Conservation (phyloP, 2,797 vertebrate genomes). For the Scolopax rusticola region DNA sequence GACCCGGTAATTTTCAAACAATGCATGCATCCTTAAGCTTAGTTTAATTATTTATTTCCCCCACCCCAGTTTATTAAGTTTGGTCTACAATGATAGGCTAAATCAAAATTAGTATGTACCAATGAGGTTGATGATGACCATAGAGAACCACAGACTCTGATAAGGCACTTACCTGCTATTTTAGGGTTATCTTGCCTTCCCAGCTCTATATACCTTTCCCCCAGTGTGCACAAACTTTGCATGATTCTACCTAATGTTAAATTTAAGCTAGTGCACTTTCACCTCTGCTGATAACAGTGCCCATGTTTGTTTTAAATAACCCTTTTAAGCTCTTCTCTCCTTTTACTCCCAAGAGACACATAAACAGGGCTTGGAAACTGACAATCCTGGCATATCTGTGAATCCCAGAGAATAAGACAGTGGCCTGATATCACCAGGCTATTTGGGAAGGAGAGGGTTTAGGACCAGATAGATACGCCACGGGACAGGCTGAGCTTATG, state of each 20-base stretch:
- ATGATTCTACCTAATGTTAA: slow-evolving; percentile 11
- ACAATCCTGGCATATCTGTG: neutral
- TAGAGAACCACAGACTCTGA: neutral
- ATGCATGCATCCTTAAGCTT: neutral
- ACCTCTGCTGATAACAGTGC: neutral
- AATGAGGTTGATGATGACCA: slow-evolving; percentile 54
- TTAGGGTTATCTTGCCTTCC: slow-evolving; percentile 58
- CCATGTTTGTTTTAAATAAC: neutral
- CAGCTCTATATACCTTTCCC: slow-evolving; percentile 6
- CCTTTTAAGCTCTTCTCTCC: neutral
- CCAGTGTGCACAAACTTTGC: neutral
- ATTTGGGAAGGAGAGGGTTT: neutral
- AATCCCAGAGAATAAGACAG: neutral
- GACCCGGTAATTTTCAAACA: neutral
- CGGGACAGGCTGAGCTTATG: neutral
- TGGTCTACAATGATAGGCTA: slow-evolving; percentile 34
- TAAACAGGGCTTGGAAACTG: neutral
- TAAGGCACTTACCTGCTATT: slow-evolving; percentile 55
- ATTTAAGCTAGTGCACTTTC: neutral
- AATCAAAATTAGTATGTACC: slow-evolving; percentile 74
- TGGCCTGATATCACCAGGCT: neutral
- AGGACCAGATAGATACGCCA: neutral
- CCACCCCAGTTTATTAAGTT: slow-evolving; percentile 14
- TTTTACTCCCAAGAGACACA: neutral
- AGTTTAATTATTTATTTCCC: slow-evolving; percentile 37